phyloP scores from a whole-genome alignment of 2,888 invertebrate genomes.

The Callyntrura sp. region DNA sequence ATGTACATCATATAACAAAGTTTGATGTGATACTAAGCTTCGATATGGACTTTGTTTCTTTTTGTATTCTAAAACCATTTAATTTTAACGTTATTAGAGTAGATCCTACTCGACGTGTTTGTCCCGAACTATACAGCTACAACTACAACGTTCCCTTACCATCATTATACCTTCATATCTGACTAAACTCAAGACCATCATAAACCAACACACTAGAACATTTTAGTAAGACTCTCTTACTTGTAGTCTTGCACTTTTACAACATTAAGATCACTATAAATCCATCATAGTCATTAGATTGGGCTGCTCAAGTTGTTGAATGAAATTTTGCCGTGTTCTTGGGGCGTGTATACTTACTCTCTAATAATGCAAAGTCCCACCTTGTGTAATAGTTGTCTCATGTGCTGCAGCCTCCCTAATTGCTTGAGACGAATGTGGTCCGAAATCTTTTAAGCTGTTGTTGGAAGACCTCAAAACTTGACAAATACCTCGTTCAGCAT shows the following conservation, averaged over 20 bases:
- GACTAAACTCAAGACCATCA: no score
- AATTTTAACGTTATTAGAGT: not conserved
- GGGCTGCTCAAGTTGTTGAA: not conserved
- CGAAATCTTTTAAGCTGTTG: constrained; percentile 1
- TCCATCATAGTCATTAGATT: not conserved
- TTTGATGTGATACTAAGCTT: constrained; percentile 10
- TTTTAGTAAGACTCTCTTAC: no score
- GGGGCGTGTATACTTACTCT: no score
- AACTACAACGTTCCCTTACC: no score
- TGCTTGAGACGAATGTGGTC: constrained; percentile 34
- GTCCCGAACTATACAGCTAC: no score
- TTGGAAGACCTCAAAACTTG: constrained; percentile 38
- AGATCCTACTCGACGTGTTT: not conserved
- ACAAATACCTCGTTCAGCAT: not conserved
- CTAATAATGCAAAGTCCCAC: constrained; percentile 22
- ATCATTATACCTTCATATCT: not conserved
- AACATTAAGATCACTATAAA: not conserved
- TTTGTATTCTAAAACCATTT: not conserved
- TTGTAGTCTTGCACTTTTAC: no score
- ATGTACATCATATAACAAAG: not conserved
- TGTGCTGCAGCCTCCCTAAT: constrained; percentile 36
- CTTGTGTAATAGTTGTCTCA: not conserved
- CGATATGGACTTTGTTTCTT: constrained; percentile 48
- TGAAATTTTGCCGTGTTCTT: not conserved
- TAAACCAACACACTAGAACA: no score